Evolutionary conservation across 2,888 invertebrate genomes (phyloP).

Genomic region (Cataglyphis albicans): DNA sequence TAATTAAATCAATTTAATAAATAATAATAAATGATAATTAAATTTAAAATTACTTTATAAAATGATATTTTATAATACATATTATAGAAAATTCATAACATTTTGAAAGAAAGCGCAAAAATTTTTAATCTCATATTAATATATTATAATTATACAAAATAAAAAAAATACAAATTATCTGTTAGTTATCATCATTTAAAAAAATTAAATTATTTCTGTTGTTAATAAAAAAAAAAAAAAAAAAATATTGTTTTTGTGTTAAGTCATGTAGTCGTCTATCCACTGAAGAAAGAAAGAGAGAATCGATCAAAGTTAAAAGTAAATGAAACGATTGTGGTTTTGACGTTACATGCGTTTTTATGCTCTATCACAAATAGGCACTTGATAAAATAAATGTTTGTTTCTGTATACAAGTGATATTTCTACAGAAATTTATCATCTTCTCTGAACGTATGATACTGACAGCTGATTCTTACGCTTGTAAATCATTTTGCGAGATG

Average conservation of each 20-base stretch:
- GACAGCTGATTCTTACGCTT: conserved; percentile 33
- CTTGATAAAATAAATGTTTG: conserved; percentile 23
- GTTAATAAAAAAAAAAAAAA: background rate
- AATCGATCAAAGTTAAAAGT: background rate
- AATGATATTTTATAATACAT: too few relatives aligned
- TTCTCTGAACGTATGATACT: background rate
- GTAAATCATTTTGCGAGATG: background rate
- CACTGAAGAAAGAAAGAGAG: too few relatives aligned
- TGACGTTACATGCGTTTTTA: background rate
- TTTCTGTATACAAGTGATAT: conserved; percentile 5
- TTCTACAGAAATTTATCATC: conserved; percentile 24
- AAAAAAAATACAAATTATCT: background rate
- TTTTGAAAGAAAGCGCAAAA: background rate
- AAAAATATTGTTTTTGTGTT: background rate
- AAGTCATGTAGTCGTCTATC: background rate
- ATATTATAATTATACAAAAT: background rate
- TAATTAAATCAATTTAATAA: background rate
- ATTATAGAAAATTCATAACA: too few relatives aligned
- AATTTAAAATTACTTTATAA: background rate
- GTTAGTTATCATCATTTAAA: background rate
- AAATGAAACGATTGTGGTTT: background rate
- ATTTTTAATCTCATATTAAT: background rate
- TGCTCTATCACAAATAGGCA: conserved; percentile 3
- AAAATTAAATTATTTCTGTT: background rate
- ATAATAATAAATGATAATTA: too few relatives aligned